phyloP scores from a whole-genome alignment of 2,113 vertebrate genomes.

The Steatornis caripensis region DNA sequence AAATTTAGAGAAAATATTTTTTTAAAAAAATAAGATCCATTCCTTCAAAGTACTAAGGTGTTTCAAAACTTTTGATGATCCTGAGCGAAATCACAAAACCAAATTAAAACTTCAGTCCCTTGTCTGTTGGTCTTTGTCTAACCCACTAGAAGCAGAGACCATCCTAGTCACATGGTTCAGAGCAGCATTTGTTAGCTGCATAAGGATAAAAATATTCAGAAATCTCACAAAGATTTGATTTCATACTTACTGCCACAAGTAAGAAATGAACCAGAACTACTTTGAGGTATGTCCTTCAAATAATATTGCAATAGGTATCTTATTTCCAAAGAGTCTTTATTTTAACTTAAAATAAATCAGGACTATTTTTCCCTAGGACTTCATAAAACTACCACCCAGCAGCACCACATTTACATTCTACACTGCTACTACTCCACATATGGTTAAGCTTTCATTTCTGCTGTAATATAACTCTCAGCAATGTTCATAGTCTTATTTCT shows the following conservation, averaged over 20 bases:
- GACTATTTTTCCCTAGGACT: background rate
- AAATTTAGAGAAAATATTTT: background rate
- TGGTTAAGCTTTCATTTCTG: background rate
- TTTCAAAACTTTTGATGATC: background rate
- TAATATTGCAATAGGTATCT: background rate
- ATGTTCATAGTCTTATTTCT: background rate
- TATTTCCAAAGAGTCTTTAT: background rate
- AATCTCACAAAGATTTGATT: background rate
- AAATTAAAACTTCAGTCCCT: background rate
- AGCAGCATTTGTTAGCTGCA: background rate
- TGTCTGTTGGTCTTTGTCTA: background rate
- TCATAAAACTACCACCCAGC: background rate
- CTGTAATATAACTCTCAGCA: background rate
- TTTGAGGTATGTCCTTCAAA: background rate
- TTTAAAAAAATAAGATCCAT: background rate
- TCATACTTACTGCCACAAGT: background rate
- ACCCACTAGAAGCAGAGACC: background rate
- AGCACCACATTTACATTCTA: background rate
- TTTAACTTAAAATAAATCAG: background rate
- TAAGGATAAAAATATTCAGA: background rate
- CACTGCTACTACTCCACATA: background rate
- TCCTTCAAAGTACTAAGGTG: background rate
- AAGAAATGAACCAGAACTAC: background rate
- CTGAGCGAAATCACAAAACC: background rate
- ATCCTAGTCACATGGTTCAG: background rate